Conservation (phyloP, 2,797 vertebrate genomes). For the Vultur gryphus region DNA sequence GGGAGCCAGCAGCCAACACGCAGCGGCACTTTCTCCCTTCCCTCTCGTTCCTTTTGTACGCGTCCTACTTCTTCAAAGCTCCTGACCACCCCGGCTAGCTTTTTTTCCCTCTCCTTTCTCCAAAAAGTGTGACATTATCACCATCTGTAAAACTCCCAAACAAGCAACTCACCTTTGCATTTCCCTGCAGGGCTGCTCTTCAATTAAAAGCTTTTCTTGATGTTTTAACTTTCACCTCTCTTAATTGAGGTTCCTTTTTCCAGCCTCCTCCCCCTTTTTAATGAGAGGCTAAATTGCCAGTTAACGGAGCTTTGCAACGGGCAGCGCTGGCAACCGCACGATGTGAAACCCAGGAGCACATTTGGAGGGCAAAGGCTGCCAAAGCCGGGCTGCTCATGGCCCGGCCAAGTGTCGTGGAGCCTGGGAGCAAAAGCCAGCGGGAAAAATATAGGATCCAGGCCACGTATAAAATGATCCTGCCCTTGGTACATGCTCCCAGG, state of each 20-base stretch:
- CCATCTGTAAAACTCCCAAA: neutral
- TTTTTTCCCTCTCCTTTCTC: neutral
- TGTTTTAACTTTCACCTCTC: slow-evolving; percentile 22
- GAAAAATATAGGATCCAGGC: neutral
- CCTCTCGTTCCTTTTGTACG: neutral
- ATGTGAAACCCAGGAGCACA: neutral
- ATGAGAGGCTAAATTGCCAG: neutral
- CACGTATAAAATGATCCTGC: neutral
- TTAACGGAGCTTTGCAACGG: neutral
- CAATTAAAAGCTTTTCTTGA: slow-evolving; percentile 44
- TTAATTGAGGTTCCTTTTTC: slow-evolving; percentile 23
- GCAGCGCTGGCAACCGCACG: accelerated
- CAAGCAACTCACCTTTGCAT: neutral
- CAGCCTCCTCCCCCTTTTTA: neutral
- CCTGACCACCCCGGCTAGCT: neutral
- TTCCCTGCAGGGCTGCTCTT: slow-evolving; percentile 30
- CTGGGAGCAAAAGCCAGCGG: neutral
- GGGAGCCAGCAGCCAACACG: neutral
- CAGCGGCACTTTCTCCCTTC: accelerated
- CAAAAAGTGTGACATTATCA: neutral
- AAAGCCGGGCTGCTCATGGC: neutral
- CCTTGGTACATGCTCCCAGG: neutral
- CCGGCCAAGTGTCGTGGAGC: neutral
- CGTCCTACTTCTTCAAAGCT: neutral
- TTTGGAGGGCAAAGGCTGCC: neutral